phyloP scores from a whole-genome alignment of 2,888 invertebrate species.

The Drosophila sordidula region DNA sequence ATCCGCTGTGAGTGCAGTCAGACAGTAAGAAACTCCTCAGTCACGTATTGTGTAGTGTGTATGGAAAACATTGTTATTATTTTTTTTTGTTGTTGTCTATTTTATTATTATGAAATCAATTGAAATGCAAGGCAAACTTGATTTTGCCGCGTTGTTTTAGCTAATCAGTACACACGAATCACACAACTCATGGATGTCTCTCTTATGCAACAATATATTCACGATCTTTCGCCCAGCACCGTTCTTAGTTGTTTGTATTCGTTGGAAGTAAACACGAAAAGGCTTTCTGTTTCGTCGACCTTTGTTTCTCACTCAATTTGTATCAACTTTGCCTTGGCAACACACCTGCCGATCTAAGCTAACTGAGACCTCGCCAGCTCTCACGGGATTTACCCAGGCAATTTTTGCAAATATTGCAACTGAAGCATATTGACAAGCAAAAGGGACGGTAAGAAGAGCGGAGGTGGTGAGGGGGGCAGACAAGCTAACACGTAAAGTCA shows the following conservation, averaged over 20 bases:
- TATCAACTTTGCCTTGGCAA: background rate
- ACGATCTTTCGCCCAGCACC: background rate
- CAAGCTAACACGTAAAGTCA: slow-evolving; percentile 49
- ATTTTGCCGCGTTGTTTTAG: background rate
- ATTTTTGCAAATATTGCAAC: slow-evolving; percentile 11
- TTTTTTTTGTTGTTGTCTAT: background rate
- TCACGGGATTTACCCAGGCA: background rate
- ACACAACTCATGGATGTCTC: too few relatives aligned
- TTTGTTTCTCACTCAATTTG: too few relatives aligned
- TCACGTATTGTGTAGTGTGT: slow-evolving; percentile 15
- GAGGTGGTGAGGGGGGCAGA: slow-evolving; percentile 18
- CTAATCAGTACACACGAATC: background rate
- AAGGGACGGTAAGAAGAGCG: slow-evolving; percentile 2
- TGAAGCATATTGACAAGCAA: slow-evolving; percentile 9
- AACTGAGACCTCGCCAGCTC: background rate
- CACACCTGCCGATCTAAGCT: slow-evolving; percentile 6
- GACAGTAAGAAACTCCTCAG: background rate
- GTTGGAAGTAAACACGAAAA: background rate
- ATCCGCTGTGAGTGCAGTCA: background rate
- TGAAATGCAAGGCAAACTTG: slow-evolving; percentile 27
- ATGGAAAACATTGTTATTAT: slow-evolving; percentile 5
- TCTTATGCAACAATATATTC: too few relatives aligned
- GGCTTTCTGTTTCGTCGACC: background rate
- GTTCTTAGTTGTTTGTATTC: background rate
- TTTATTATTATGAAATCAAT: background rate